Conservation (phyloP, 2,113 vertebrate species). For the Catharus fuscescens region DNA sequence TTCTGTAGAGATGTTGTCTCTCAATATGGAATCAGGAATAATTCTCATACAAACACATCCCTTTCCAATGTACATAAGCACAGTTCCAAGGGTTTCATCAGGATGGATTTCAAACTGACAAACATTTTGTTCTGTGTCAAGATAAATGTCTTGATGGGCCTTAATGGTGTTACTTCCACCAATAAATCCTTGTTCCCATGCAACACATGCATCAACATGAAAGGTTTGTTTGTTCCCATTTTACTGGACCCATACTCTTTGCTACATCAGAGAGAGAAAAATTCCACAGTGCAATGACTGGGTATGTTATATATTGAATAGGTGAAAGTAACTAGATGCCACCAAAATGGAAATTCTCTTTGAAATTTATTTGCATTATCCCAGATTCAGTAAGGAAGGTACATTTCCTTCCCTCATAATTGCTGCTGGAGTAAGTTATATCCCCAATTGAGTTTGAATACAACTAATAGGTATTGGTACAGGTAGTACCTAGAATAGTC, state of each 20-base stretch:
- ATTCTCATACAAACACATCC: not conserved
- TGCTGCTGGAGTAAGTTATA: not conserved
- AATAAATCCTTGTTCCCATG: not conserved
- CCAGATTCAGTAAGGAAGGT: not conserved
- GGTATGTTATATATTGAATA: not conserved
- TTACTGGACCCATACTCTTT: not conserved
- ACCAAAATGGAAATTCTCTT: not conserved
- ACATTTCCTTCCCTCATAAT: not conserved
- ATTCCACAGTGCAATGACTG: not conserved
- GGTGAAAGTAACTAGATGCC: not conserved
- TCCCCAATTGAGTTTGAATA: not conserved
- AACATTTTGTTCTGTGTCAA: not conserved
- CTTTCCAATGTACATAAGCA: not conserved
- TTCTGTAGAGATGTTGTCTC: not conserved
- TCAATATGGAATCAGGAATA: not conserved
- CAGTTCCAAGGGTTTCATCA: not conserved
- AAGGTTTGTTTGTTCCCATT: not conserved
- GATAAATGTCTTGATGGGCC: not conserved
- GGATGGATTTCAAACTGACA: not conserved
- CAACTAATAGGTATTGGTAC: not conserved
- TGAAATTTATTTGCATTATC: not conserved
- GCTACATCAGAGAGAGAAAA: not conserved
- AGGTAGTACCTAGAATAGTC: not conserved
- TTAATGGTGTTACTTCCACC: not conserved
- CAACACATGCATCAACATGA: not conserved